Evolutionary conservation across 2,888 invertebrate species (phyloP), one percentile per base, ranked within the genome.

Genomic region (Sesia bembeciformis): DNA sequence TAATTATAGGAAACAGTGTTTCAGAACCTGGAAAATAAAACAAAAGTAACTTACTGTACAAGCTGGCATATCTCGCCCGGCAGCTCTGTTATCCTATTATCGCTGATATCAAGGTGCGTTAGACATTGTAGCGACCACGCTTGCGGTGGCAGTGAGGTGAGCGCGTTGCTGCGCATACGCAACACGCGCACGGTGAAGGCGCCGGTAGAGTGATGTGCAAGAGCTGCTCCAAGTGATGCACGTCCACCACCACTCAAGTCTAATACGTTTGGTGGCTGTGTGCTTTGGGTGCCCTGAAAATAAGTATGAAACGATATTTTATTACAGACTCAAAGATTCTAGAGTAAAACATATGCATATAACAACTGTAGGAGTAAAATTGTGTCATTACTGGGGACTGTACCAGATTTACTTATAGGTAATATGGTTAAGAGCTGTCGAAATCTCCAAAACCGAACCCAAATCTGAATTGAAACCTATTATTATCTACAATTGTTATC

Each of bases 61-160:
- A 89, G 74, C 53, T 78, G 90, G 65, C 84, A 88, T 68, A 95
- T 92, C 72, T 93, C 93, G 51, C 90, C 79, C 0, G 94, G 93
- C 56, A 94, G 76, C 58, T 91, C 90, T 54, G 90, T 77, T 62
- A 95, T 90, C 62, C 90, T 90, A 73, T 95, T 95, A 68, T 93
- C 92, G 52, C 93, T 92, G 60, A 94, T 80, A 74, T 94, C 93
- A 55, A 95, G 88, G 56, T 91, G 91, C 46, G 91, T 91, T 59
- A 94, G 80, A 3, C 91, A 85, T n/a, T 82, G 81, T 57, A 94
- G 79, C 54, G 90, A 84, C 69, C 93, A 86, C 55, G 93, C 78
- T 64, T 92, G 92, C 39, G 78, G 72, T 0, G 94, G 94, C 58
- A 94, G 79, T 40, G 85, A 74, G 53, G 87, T 82, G 53, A 94